Evolutionary conservation across 2,888 invertebrate species (phyloP).

Genomic region (Himalopsyche tibetana): DNA sequence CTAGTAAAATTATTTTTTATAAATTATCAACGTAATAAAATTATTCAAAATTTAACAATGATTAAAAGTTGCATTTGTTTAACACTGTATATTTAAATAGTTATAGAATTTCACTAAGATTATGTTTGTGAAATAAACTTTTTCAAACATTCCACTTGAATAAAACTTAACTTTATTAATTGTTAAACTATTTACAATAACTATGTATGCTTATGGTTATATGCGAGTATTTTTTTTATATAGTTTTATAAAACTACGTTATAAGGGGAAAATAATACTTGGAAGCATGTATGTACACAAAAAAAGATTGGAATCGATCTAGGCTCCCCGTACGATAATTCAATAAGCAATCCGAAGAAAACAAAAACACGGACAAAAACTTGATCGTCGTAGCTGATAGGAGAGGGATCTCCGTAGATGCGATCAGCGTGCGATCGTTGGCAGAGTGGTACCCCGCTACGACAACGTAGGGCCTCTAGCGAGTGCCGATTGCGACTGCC

Average conservation of each 20-base stretch:
- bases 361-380: constrained; percentile 37
- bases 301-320: background rate
- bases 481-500: constrained; percentile 63
- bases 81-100: background rate
- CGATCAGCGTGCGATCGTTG: constrained; percentile 2
- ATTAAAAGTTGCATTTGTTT: no score
- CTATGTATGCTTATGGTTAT: background rate
- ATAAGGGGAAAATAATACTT: no score
- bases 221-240: no score
- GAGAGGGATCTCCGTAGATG: constrained; percentile 39
- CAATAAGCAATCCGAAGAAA: constrained; percentile 20
- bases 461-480: constrained; percentile 55
- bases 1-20: no score
- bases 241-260: no score
- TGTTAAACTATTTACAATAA: background rate
- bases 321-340: background rate
- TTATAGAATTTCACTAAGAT: no score
- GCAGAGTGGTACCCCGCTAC: constrained; percentile 52
- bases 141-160: no score
- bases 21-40: no score
- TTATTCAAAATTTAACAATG: no score
- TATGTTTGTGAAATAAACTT: no score
- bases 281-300: background rate
- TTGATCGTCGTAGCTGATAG: constrained; percentile 50
- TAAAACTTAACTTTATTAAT: background rate